Evolutionary conservation across 1,140 invertebrate species (phyloP), one percentile per base, ranked within the genome.

Genomic region (Achatina immaculata): DNA sequence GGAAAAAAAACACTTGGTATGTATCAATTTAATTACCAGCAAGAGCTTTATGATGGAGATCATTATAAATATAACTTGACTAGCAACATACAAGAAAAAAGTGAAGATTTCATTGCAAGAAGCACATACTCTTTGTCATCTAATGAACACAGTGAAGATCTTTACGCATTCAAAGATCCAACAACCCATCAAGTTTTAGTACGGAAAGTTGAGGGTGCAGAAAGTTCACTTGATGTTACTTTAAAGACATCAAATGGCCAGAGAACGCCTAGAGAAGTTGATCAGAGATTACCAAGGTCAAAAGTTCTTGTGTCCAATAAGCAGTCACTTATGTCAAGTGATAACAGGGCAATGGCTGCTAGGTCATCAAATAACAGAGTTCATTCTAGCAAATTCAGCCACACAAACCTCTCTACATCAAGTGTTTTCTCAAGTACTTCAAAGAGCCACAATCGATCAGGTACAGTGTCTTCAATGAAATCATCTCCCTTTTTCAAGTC

Each of bases 61-160:
- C 78, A 87, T 75, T 88, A 88, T 73, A 88, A 88, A 69, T 86
- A 84, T 42, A 87, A 88, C 78, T 88, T 88, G 74, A 88, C 87
- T 38, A 74, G 87, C 16, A 87, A 88, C 75, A 83, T 86, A 28
- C 86, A 89, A 75, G 80, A 84, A 14, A 88, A 88, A 73, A 87
- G 88, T 28, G 84, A 89, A 31, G n/a, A 76, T 31, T n/a, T 69
- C n/a, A 62, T 45, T 72, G 19, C 68, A 36, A 71, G 51, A 31
- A 71, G 38, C 19, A 38, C 43, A 31, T 11, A 81, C 42, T 58
- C 42, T 34, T 48, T 11, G 1, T 14, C 21, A 24, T 21, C 42
- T 28, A 21, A 45, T 48, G 43, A 55, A 21, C 1, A 40, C 34
- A 21, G 19, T 0, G 69, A 34, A 72, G 36, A 38, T 6, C 6